These are phyloP conservation scores for Perca fluviatilis DNA, from an alignment of 2,113 vertebrate genomes.

Conservation along the genomic window DNA sequence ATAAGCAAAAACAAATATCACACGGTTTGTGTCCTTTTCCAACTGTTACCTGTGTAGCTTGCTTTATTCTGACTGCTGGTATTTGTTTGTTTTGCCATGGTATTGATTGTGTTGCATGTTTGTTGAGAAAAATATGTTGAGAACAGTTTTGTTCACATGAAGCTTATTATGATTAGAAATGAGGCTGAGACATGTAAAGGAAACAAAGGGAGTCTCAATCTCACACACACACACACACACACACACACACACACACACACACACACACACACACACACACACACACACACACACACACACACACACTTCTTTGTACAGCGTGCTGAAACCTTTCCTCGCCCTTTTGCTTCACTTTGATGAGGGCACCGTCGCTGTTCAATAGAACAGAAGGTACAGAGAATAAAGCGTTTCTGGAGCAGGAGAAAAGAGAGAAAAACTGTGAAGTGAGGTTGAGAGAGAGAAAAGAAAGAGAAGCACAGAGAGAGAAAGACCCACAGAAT, in stretches of 20 bases:
- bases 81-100: neutral
- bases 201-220: conserved; percentile 27
- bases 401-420: conserved; percentile 52
- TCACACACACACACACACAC: neutral
- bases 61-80: neutral
- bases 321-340: conserved; percentile 50
- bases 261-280: conserved; percentile 21
- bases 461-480: neutral
- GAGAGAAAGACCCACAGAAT: neutral
- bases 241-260: conserved; percentile 14
- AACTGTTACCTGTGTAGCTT: neutral
- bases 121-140: conserved; percentile 13
- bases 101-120: conserved; percentile 1
- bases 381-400: conserved; percentile 66
- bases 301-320: conserved; percentile 51
- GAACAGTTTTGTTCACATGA: neutral
- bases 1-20: neutral
- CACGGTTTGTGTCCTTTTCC: neutral
- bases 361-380: conserved; percentile 63
- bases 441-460: conserved; percentile 16
- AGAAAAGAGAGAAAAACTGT: conserved; percentile 32
- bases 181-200: conserved; percentile 4
- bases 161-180: conserved; percentile 41
- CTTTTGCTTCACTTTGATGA: conserved; percentile 77
- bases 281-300: conserved; percentile 17